Evolutionary conservation across 2,113 vertebrate genomes (phyloP).

Genomic region (Burhinus bistriatus): DNA sequence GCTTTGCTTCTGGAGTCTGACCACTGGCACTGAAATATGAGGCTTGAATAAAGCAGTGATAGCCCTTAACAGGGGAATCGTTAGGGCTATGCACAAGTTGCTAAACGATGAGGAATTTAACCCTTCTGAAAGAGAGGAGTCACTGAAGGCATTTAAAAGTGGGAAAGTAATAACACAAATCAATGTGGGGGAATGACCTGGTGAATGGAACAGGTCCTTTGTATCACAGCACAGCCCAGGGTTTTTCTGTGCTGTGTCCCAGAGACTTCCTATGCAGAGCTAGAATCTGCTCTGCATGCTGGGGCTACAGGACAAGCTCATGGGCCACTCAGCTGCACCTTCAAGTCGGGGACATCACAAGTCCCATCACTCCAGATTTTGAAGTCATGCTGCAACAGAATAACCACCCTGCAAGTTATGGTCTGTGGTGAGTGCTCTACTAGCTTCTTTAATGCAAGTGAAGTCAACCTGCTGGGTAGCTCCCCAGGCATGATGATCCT

Average conservation of each 20-base stretch:
- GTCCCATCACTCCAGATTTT: not conserved
- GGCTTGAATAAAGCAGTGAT: not conserved
- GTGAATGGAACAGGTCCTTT: not conserved
- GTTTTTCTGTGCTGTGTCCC: not conserved
- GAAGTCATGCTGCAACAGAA: not conserved
- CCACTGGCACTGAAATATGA: not conserved
- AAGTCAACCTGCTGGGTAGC: not conserved
- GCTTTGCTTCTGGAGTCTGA: not conserved
- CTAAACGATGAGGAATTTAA: not conserved
- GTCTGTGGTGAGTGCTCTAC: not conserved
- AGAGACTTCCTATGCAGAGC: not conserved
- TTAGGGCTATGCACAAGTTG: not conserved
- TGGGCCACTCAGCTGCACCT: not conserved
- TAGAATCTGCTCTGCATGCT: not conserved
- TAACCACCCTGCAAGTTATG: not conserved
- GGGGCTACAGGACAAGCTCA: not conserved
- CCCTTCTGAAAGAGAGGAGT: not conserved
- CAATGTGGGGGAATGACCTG: not conserved
- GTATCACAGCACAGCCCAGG: not conserved
- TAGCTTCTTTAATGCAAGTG: not conserved
- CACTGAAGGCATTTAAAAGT: not conserved
- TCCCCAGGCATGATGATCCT: not conserved
- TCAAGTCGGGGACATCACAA: fast-evolving
- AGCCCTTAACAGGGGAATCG: not conserved
- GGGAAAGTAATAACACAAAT: not conserved